Evolutionary conservation across 2,797 vertebrate genomes (phyloP).

Genomic region (Neosalanx taihuensis): DNA sequence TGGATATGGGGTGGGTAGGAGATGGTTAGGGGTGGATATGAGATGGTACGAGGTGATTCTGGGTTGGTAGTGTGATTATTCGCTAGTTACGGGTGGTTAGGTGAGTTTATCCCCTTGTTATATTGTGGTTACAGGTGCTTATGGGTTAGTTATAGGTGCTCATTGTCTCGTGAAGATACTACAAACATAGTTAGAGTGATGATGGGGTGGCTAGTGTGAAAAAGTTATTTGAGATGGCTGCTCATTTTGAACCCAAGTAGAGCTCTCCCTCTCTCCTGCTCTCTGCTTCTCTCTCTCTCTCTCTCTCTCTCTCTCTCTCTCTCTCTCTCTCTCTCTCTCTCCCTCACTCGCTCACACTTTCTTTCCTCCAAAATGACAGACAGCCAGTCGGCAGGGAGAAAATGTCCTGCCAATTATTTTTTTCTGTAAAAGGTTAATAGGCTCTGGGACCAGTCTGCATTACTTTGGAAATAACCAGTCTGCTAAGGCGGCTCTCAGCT

Average conservation of each 20-base stretch:
- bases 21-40: background rate
- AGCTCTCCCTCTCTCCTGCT: too few species aligned
- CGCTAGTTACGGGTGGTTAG: background rate
- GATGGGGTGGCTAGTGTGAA: too few species aligned
- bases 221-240: too few species aligned
- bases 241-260: too few species aligned
- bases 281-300: too few species aligned
- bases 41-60: background rate
- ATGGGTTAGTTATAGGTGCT: background rate
- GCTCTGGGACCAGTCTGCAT: conserved; percentile 45
- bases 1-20: background rate
- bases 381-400: background rate
- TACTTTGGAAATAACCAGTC: conserved; percentile 43
- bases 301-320: too few species aligned
- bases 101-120: background rate
- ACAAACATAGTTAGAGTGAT: background rate
- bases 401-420: conserved; percentile 12
- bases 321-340: too few species aligned
- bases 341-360: too few species aligned
- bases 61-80: background rate
- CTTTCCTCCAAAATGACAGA: background rate
- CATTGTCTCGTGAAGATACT: background rate
- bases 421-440: conserved; percentile 45
- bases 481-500: conserved; percentile 22
- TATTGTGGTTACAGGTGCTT: background rate